Evolutionary conservation across 1,140 invertebrate species (phyloP), one percentile per base, ranked within the genome.

Genomic region (Brachionus plicatilis): DNA sequence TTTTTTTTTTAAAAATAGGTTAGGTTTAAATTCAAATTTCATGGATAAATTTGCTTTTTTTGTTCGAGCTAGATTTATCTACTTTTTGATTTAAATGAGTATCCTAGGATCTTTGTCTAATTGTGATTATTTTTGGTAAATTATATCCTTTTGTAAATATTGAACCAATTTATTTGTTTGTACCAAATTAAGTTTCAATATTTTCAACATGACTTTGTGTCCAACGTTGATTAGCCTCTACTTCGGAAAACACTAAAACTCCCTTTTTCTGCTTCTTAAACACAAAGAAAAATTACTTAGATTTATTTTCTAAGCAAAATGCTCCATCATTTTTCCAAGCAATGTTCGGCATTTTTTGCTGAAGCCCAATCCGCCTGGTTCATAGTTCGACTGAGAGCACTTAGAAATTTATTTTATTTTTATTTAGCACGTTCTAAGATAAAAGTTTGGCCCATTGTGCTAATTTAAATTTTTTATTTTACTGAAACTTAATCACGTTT

Each of bases 81-180:
- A 24, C 33, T 41, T 29, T 68, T 14, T 37, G 9, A 27, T 24
- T 68, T 29, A 68, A 68, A 33, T 33, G 27, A 68, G 66, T 29
- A 68, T 68, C 14, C 20, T 68, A 29, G 9, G 66, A 68, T 37
- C 66, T 68, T 68, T 27, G 11, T 68, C 14, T 33, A 68, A 68
- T 68, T 68, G 27, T 68, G 41, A 68, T 68, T 68, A 37, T 68
- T 29, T 68, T 33, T 68, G 66, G 33, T 14, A 33, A 68, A 29
- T 68, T 33, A 33, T 68, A 68, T 68, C 66, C 66, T 68, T 68
- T 68, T 68, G 66, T 41, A 68, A 68, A 68, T 68, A 68, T 68
- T 68, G 27, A 41, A 33, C 66, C 33, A 68, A 37, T 68, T 68
- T 37, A 33, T 68, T 68, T 68, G 14, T 68, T 27, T 68, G 66